Percentiles rank a stretch among this genome's conserved stretches.
phyloP scores from a whole-genome alignment of 2,888 invertebrate genomes.

The Acanthoscelides obtectus region DNA sequence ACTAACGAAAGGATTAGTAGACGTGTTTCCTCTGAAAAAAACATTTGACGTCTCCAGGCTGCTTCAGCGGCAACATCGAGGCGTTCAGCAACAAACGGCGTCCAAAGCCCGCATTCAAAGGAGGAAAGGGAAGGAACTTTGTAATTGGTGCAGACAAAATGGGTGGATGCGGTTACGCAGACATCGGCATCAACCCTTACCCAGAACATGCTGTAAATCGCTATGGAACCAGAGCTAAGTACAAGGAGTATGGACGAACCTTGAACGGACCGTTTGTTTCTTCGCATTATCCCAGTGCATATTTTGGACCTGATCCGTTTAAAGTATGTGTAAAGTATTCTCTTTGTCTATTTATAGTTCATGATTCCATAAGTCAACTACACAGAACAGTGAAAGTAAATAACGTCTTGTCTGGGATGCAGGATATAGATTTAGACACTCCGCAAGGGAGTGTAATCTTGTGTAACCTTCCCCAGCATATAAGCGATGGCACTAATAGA shows the following conservation, averaged over 20 bases:
- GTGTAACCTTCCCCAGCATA: too few relatives aligned
- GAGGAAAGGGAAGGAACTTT: slow-evolving; percentile 26
- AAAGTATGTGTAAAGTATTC: neutral
- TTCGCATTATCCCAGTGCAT: slow-evolving; percentile 35
- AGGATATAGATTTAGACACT: too few relatives aligned
- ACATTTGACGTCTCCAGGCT: slow-evolving; percentile 19
- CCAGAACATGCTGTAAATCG: slow-evolving; percentile 39
- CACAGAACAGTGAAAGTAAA: too few relatives aligned
- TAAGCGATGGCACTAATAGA: too few relatives aligned
- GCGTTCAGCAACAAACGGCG: slow-evolving; percentile 33
- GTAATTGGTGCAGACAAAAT: slow-evolving; percentile 44
- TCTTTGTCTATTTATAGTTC: too few relatives aligned
- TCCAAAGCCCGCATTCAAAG: slow-evolving; percentile 19
- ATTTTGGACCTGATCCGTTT: slow-evolving; percentile 46
- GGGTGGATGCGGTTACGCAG: slow-evolving; percentile 52
- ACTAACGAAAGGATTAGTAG: too few relatives aligned
- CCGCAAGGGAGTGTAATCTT: too few relatives aligned
- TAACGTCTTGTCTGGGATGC: too few relatives aligned
- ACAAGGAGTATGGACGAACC: slow-evolving; percentile 30
- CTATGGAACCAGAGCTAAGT: slow-evolving; percentile 31
- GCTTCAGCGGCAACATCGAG: slow-evolving; percentile 43
- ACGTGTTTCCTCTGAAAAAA: too few relatives aligned
- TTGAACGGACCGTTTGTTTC: slow-evolving; percentile 35
- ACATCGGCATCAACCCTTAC: slow-evolving; percentile 51
- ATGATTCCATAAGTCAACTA: too few relatives aligned